These are phyloP conservation scores for Calyptomena viridis DNA, from an alignment of 2,113 vertebrate species.

Conservation along the genomic window DNA sequence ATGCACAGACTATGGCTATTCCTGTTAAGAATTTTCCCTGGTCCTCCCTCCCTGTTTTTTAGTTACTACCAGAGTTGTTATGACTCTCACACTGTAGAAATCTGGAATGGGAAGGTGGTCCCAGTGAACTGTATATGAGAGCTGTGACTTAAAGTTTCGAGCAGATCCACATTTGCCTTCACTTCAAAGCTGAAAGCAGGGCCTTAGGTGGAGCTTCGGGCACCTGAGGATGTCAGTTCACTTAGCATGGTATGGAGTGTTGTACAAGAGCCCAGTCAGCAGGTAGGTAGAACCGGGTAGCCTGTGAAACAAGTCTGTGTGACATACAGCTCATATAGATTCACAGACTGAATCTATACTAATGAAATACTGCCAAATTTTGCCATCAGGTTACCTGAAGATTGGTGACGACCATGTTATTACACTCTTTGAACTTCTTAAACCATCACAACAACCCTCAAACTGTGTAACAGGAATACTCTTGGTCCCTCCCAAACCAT, in stretches of 20 bases:
- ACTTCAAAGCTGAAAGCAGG: background rate
- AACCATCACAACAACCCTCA: background rate
- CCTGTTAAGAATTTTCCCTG: background rate
- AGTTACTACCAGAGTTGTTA: background rate
- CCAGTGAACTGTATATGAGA: background rate
- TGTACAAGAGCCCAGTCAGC: background rate
- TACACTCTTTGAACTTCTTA: background rate
- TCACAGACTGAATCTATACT: background rate
- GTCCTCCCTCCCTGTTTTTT: background rate
- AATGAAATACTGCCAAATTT: background rate
- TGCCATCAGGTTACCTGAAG: background rate
- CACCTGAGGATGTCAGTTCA: background rate
- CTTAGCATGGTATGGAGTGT: too few relatives aligned
- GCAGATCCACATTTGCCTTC: background rate
- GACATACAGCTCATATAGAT: background rate
- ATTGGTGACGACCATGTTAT: fast-evolving
- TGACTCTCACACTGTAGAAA: background rate
- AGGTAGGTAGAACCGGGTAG: background rate
- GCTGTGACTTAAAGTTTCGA: background rate
- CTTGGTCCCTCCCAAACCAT: background rate
- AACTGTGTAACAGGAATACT: background rate
- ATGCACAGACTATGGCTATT: background rate
- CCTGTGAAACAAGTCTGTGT: background rate
- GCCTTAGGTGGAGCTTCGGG: background rate
- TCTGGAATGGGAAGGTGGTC: background rate